Evolutionary conservation across 2,888 invertebrate species (phyloP).

Genomic region (Drosophila anomalipes): DNA sequence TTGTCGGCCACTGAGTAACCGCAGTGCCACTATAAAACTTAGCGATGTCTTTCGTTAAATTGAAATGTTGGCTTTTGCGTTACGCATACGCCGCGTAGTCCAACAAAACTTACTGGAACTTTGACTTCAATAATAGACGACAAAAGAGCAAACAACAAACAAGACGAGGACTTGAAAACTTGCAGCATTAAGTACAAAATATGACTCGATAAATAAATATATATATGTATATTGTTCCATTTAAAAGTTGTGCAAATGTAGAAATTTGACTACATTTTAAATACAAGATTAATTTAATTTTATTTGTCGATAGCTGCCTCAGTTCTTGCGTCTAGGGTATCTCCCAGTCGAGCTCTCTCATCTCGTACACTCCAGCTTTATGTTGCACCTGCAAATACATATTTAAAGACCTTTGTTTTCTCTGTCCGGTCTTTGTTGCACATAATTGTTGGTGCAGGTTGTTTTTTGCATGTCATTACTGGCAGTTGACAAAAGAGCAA

Average conservation of each 20-base stretch:
- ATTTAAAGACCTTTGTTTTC: not conserved
- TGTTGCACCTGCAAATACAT: not conserved
- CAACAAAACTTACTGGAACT: conserved; percentile 18
- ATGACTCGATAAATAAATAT: not conserved
- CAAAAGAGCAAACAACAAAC: not conserved
- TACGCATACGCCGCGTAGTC: conserved; percentile 64
- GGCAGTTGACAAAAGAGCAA: conserved; percentile 18
- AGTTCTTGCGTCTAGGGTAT: not conserved
- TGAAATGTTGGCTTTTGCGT: conserved; percentile 57
- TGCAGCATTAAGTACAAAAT: not conserved
- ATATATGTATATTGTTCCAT: not conserved
- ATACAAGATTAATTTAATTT: not conserved
- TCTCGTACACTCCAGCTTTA: not conserved
- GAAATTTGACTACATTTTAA: not conserved
- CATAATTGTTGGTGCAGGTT: not conserved
- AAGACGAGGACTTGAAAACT: not conserved
- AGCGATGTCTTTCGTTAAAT: conserved; percentile 52
- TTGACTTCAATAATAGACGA: not conserved
- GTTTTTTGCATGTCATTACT: conserved; percentile 1
- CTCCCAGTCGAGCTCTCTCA: not conserved
- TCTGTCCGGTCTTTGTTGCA: not conserved
- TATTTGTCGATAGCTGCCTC: not conserved
- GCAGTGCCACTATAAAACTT: conserved; percentile 38
- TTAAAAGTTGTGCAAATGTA: not conserved
- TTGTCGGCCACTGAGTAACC: conserved; percentile 22